Evolutionary conservation across 2,113 vertebrate species (phyloP), one percentile per base, ranked within the genome.

Genomic region (Daubentonia madagascariensis): DNA sequence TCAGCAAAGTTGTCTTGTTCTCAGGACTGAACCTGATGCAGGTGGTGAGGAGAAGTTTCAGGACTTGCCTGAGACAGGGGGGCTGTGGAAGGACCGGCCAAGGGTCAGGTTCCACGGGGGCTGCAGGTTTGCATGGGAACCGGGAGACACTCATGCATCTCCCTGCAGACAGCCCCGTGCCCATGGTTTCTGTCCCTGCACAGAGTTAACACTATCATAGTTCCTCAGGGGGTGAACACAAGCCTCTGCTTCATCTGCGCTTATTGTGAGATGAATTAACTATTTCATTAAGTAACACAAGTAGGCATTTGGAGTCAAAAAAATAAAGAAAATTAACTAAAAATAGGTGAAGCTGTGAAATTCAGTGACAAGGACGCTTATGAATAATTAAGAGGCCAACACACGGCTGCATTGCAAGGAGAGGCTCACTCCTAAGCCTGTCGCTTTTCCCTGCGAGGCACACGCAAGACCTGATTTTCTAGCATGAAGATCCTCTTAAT

Each of bases 401-500:
- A 28, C 22, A 4, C 11, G 70, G 52, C 35, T 2, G 2, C 40
- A 1, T 52, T 28, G 37, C 28, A 52, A 48, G 43, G 59, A 50
- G 48, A 35, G 4, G 20, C 70, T 85, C 68, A 48, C 81, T 37
- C 67, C 40, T 81, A 57, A 88, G 32, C 54, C 85, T 84, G 91
- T 84, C 50, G 2, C 48, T 37, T 78, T 48, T 43, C 83, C 63
- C 81, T 30, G 63, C 40, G 17, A 3, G 50, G 23, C 40, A 52
- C 43, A 90, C 85, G 48, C 35, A 72, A 67, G 73, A 92, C 81
- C 94, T 91, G 91, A 78, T 89, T 98, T 97, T 90, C 92, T 75
- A 85, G 96, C 76, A 89, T 25, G 97, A 97, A 94, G 68, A 97
- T 81, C 88, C 92, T 98, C 76, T 96, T 96, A 97, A 96, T 98